Base-by-base conservation (phyloP, 2,797 vertebrate genomes). In the Australoheros facetus region DNA sequence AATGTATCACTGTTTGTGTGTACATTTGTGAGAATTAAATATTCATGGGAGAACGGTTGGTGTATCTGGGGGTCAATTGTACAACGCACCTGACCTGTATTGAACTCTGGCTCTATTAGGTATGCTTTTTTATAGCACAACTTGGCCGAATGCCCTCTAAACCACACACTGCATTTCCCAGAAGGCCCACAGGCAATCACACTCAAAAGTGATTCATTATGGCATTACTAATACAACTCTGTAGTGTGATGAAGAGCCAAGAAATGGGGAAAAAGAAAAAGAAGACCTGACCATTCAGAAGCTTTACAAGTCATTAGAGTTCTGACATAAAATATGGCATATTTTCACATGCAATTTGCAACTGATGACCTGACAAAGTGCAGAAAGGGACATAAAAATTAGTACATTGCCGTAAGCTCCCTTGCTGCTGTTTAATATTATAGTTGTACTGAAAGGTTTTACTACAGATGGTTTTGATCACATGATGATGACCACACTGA, bases 151-250 rank as follows among this genome's bases (percentile, higher is more conserved):
- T 57, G 64, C 78, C 80, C 85, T 79, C 77, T 53, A 55, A 80
- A 81, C 87, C 87, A 82, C 75, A 80, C 81, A 78, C 71, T 75
- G 69, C 70, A 72, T 80, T 79, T 86, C 84, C 88, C 80, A 77
- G 64, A 88, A 73, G 83, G 64, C 73, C 77, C 77, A 78, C 23
- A 86, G 83, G 80, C 86, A 89, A 87, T 90, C 84, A 85, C 71
- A 81, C 75, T 81, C 59, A 73, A 72, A 87, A 83, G 56, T 88
- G 76, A 87, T 89, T 91, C 73, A 90, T 91, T 87, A 84, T 86
- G 75, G 79, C 78, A 85, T 86, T 80, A 83, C 82, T 88, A 83
- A 88, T 81, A 91, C 85, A 90, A 37, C 58, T 73, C 81, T 82
- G 75, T 81, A 66, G 56, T 77, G 77, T 74, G 88, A 91, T 87